Percentiles rank a stretch among this genome's conserved stretches.
These are phyloP conservation scores for Enteromius argenteus DNA, from an alignment of 2,797 vertebrate genomes.

Conservation along the genomic window DNA sequence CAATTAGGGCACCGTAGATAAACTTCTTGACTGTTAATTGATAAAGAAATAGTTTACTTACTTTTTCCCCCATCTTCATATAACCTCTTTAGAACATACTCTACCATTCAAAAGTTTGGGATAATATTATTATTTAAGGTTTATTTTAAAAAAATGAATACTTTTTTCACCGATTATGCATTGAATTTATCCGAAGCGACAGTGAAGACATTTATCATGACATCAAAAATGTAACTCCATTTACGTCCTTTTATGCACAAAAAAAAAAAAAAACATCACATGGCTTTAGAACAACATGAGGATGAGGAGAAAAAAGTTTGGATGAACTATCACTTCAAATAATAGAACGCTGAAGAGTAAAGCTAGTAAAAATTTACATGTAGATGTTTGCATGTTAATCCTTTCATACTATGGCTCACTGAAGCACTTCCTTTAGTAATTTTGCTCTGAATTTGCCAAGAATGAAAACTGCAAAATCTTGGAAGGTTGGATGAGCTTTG, in stretches of 20 bases:
- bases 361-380: background rate
- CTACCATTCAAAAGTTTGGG: background rate
- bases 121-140: background rate
- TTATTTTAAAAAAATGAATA: background rate
- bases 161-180: background rate
- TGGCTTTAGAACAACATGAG: background rate
- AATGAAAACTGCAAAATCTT: slow-evolving; percentile 9
- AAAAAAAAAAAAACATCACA: background rate
- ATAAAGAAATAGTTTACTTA: background rate
- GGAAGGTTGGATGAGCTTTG: background rate
- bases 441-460: background rate
- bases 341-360: background rate
- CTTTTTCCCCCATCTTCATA: background rate
- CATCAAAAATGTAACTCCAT: no score
- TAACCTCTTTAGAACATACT: background rate
- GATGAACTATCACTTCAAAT: background rate
- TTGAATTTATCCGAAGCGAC: background rate
- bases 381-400: background rate
- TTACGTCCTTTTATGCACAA: background rate
- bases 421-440: background rate
- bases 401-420: background rate
- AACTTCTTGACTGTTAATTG: background rate
- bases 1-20: background rate
- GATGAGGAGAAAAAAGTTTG: background rate
- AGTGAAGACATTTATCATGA: background rate